Evolutionary conservation across 2,113 vertebrate species (phyloP).

Genomic region (Arvicanthis niloticus): DNA sequence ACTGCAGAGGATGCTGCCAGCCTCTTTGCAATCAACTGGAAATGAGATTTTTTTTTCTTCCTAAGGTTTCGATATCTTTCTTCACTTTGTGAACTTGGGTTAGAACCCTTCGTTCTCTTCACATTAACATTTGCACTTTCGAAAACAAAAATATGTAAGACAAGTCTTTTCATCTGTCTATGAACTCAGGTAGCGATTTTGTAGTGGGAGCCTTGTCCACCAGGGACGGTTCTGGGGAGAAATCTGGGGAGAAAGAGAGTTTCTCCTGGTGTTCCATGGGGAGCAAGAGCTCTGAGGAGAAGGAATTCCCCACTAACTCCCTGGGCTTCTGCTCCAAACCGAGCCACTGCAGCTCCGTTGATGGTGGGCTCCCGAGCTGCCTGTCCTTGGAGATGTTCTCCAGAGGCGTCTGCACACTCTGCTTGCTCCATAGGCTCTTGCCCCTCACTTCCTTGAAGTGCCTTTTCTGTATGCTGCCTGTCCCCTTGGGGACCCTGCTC

Average conservation of each 20-base stretch:
- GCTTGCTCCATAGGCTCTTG: not conserved
- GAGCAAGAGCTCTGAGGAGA: fast-evolving
- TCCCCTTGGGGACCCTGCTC: not conserved
- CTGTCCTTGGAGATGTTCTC: too few relatives aligned
- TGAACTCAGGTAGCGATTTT: not conserved
- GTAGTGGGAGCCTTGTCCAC: not conserved
- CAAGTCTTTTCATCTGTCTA: not conserved
- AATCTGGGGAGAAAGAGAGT: not conserved
- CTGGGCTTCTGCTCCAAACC: not conserved
- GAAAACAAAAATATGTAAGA: constrained; percentile 11
- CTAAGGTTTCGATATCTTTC: not conserved
- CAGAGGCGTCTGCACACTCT: not conserved
- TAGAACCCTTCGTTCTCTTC: not conserved
- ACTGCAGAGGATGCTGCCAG: not conserved
- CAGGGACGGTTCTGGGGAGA: not conserved
- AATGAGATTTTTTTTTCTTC: not conserved
- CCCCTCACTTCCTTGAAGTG: not conserved
- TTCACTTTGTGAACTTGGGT: not conserved
- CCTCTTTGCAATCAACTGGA: not conserved
- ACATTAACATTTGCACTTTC: not conserved
- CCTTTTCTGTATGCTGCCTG: not conserved
- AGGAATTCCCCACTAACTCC: not conserved
- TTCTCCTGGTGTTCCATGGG: not conserved
- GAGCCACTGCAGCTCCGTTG: not conserved
- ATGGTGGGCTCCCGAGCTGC: fast-evolving